A percentile compares a stretch with the other conserved stretches of the same genome.
Evolutionary conservation across 2,888 invertebrate species (phyloP).

Genomic region (Halocaridina rubra): DNA sequence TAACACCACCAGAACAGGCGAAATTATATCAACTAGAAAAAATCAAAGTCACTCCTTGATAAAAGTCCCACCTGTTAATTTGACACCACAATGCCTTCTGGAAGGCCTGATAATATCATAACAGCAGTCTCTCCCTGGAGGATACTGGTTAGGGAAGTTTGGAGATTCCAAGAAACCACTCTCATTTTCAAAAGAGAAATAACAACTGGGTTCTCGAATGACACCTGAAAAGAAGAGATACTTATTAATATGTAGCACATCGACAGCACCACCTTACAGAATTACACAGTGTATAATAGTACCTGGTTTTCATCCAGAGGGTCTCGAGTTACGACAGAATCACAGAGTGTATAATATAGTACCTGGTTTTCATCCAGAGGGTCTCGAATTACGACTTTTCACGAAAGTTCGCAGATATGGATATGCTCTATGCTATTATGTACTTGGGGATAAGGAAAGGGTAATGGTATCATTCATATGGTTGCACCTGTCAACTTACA

Average conservation of each 20-base stretch:
- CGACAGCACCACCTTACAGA: too few species aligned
- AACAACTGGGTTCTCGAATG: slow-evolving; percentile 63
- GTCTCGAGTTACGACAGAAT: too few species aligned
- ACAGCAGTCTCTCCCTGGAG: slow-evolving; percentile 65
- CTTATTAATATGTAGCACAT: background rate
- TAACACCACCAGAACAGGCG: background rate
- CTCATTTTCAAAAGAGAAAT: slow-evolving; percentile 64
- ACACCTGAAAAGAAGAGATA: slow-evolving; percentile 25
- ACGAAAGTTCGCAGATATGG: too few species aligned
- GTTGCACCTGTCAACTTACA: too few species aligned
- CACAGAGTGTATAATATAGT: too few species aligned
- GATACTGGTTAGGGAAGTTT: slow-evolving; percentile 65
- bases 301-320: background rate
- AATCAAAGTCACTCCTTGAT: background rate
- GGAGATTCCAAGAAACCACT: slow-evolving; percentile 66
- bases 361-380: background rate
- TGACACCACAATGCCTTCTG: slow-evolving; percentile 65
- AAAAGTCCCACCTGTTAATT: slow-evolving; percentile 65
- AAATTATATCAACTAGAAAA: background rate
- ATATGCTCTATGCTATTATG: too few species aligned
- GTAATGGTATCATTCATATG: too few species aligned
- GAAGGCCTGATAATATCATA: slow-evolving; percentile 66
- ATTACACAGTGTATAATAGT: too few species aligned
- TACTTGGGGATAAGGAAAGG: too few species aligned
- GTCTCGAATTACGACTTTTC: too few species aligned